phyloP scores from a whole-genome alignment of 2,797 vertebrate genomes.

The Etheostoma perlongum region DNA sequence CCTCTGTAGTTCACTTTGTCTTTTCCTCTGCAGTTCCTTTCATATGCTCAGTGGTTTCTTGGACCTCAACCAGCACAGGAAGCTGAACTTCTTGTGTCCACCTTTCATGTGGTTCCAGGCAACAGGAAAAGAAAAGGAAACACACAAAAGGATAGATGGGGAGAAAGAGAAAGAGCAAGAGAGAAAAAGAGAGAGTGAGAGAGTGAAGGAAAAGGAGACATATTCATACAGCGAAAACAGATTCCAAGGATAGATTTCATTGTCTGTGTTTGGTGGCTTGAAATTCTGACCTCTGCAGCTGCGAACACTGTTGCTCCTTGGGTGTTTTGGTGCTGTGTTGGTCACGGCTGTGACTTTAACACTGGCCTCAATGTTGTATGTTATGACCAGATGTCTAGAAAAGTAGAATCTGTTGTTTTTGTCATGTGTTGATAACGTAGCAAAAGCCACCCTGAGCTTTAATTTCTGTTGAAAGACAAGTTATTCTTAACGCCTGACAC shows the following conservation, averaged over 20 bases:
- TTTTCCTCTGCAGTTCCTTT: conserved; percentile 62
- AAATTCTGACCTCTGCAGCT: conserved; percentile 59
- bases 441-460: conserved; percentile 25
- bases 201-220: not conserved
- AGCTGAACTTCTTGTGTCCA: conserved; percentile 67
- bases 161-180: conserved; percentile 8
- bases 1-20: conserved; percentile 59
- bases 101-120: conserved; percentile 74
- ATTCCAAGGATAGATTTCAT: conserved; percentile 58
- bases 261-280: conserved; percentile 46
- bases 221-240: conserved; percentile 33
- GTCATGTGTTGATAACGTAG: conserved; percentile 41
- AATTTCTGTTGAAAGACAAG: conserved; percentile 29
- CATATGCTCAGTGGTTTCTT: conserved; percentile 68
- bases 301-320: conserved; percentile 35
- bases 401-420: conserved; percentile 12
- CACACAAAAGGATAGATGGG: conserved; percentile 4
- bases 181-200: not conserved
- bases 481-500: conserved; percentile 11
- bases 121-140: conserved; percentile 54
- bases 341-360: conserved; percentile 33
- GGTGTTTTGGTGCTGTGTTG: conserved; percentile 35
- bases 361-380: conserved; percentile 8
- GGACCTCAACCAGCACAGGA: conserved; percentile 73
- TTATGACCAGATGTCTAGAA: conserved; percentile 38